Conservation (phyloP, 2,797 vertebrate genomes). For the Furcifer pardalis region DNA sequence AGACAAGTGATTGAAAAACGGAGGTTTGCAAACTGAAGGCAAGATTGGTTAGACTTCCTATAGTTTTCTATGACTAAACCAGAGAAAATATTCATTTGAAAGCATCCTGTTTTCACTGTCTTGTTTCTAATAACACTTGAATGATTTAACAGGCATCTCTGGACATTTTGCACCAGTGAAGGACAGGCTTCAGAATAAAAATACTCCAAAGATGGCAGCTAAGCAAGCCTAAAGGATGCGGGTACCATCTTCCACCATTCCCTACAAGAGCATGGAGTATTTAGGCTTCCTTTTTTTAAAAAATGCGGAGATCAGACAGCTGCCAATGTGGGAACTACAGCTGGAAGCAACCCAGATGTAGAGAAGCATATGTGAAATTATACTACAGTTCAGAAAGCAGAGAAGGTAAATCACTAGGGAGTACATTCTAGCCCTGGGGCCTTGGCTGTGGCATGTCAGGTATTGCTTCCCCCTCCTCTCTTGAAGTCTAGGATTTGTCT, state of each 20-base stretch:
- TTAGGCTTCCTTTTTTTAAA: background rate
- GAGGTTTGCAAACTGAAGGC: background rate
- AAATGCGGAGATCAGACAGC: background rate
- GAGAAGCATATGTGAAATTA: conserved; percentile 8
- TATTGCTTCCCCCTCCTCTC: background rate
- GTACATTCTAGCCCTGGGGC: conserved; percentile 1
- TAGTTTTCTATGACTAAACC: background rate
- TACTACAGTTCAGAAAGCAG: background rate
- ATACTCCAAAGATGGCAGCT: background rate
- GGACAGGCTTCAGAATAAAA: background rate
- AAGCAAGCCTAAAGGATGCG: background rate
- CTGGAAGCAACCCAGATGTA: background rate
- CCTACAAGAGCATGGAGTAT: background rate
- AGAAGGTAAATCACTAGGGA: background rate
- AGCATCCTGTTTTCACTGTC: background rate
- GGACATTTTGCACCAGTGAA: background rate
- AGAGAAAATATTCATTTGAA: background rate
- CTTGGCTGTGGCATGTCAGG: conserved; percentile 13
- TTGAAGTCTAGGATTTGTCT: background rate
- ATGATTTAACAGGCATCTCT: background rate
- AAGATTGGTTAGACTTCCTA: background rate
- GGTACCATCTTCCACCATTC: background rate
- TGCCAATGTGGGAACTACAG: background rate
- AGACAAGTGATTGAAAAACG: background rate
- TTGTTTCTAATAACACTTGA: background rate